Base-by-base conservation (phyloP, 53 echinoderm and acorn worm species). In the Stichopus horrens region DNA sequence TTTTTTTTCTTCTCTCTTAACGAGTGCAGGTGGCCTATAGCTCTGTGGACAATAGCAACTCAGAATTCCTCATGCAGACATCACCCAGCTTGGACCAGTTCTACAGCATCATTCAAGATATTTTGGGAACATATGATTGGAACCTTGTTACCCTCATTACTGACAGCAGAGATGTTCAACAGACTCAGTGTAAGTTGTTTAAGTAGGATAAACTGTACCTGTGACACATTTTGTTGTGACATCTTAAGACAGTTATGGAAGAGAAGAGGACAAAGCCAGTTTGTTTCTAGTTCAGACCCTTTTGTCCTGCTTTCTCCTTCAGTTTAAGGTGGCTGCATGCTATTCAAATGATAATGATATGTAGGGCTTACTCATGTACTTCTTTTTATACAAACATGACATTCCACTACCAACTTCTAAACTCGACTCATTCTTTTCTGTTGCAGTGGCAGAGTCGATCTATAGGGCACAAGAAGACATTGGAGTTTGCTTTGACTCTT, bases 401-500 rank as follows among this genome's bases (percentile, higher is more conserved):
- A 37, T 37, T 37, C 37, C 37, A 37, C n/a, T 37, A 37, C 37
- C 37, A 37, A 37, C 37, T 37, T 37, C 37, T 2, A 1, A 37
- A 37, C 37, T 59, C 1, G 11, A 5, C 6, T 77, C 54, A 23
- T 74, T 58, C 5, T 23, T 52, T 67, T 67, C 11, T 53, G 2
- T 51, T 85, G 51, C 68, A 85, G 85, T 85, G 66, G 85, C 85
- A 85, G 85, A 85, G 52, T 59, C 85, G 4, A 85, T 85, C 21
- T 85, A 57, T 52, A 23, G 5, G 11, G 0, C 85, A 18, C 85
- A 66, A 52, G 65, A 8, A 58, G 66, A 65, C 4, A 58, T 63
- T 18, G 52, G 63, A 2, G 9, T 65, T 52, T 85, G 68, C 5
- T 14, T 85, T 8, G 85, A 85, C 7, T n/a, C 18, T 59, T 51